These are phyloP conservation scores for Hypselothyrea guttata DNA, from an alignment of 2,888 invertebrate genomes.

Conservation along the genomic window DNA sequence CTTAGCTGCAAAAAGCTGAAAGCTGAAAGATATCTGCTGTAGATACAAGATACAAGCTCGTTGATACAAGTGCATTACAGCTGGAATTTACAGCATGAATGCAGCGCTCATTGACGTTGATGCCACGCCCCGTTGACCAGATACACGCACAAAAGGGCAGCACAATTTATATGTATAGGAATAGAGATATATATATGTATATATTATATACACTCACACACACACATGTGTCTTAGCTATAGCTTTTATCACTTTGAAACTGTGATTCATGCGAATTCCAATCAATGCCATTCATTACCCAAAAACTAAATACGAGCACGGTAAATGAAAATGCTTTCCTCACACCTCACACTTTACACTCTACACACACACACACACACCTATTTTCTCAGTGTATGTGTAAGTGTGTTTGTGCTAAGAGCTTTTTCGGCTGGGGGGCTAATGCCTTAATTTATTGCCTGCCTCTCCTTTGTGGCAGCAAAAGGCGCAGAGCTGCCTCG, in stretches of 20 bases:
- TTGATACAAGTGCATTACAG: slow-evolving; percentile 31
- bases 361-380: neutral
- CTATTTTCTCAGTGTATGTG: neutral
- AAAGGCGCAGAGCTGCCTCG: slow-evolving; percentile 26
- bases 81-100: slow-evolving; percentile 25
- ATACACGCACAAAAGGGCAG: neutral
- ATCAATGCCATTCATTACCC: slow-evolving; percentile 74
- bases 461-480: slow-evolving; percentile 59
- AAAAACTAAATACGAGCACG: slow-evolving; percentile 72
- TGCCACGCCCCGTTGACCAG: slow-evolving; percentile 23
- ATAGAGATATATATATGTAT: too few species aligned
- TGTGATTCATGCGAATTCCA: slow-evolving; percentile 72
- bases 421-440: slow-evolving; percentile 63
- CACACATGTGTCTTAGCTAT: slow-evolving; percentile 40
- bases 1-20: slow-evolving; percentile 19
- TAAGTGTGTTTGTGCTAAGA: slow-evolving; percentile 49
- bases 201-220: slow-evolving; percentile 6
- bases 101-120: slow-evolving; percentile 37
- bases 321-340: slow-evolving; percentile 55
- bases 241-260: slow-evolving; percentile 72
- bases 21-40: slow-evolving; percentile 14
- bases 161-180: slow-evolving; percentile 20
- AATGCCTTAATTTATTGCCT: slow-evolving; percentile 76
- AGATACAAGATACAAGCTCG: slow-evolving; percentile 26
- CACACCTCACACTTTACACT: neutral